A percentile compares a stretch with the other conserved stretches of the same genome.
These are phyloP conservation scores for Acrobasis suavella DNA, from an alignment of 2,888 invertebrate genomes.

Conservation along the genomic window DNA sequence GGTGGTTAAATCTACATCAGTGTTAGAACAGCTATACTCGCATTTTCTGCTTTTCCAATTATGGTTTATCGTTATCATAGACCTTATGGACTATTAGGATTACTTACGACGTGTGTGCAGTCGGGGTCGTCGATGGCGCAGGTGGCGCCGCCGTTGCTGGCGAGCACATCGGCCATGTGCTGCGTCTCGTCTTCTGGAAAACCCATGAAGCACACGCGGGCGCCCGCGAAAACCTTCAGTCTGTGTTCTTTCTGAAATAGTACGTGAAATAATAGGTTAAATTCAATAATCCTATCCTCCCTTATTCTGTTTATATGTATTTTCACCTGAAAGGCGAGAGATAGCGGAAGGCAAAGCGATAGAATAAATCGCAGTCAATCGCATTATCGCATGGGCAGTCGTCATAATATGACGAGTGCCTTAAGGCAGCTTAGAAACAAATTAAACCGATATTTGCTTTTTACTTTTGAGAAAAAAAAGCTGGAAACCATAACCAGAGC, in stretches of 20 bases:
- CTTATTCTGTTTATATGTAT: too few relatives aligned
- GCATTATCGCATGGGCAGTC: too few relatives aligned
- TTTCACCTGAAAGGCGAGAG: too few relatives aligned
- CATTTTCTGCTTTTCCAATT: not conserved
- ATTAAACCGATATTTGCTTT: too few relatives aligned
- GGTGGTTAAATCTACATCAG: not conserved
- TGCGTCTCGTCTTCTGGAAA: conserved; percentile 94
- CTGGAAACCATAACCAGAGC: too few relatives aligned
- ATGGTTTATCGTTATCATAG: not conserved
- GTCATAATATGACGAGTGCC: too few relatives aligned
- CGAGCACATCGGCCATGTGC: conserved; percentile 95
- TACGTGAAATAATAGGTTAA: too few relatives aligned
- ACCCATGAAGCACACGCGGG: conserved; percentile 93
- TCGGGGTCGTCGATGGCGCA: conserved; percentile 90
- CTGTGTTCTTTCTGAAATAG: conserved; percentile 85
- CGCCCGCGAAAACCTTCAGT: conserved; percentile 93
- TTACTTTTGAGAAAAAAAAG: too few relatives aligned
- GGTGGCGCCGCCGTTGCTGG: conserved; percentile 92
- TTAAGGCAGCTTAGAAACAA: too few relatives aligned
- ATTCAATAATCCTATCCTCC: too few relatives aligned
- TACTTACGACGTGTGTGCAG: conserved; percentile 96
- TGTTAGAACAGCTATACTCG: not conserved
- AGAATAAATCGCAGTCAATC: too few relatives aligned
- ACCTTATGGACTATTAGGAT: conserved; percentile 2
- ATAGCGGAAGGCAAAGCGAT: too few relatives aligned